Evolutionary conservation across 2,797 vertebrate species (phyloP).

Genomic region (Sebastiscus albofasciatus): DNA sequence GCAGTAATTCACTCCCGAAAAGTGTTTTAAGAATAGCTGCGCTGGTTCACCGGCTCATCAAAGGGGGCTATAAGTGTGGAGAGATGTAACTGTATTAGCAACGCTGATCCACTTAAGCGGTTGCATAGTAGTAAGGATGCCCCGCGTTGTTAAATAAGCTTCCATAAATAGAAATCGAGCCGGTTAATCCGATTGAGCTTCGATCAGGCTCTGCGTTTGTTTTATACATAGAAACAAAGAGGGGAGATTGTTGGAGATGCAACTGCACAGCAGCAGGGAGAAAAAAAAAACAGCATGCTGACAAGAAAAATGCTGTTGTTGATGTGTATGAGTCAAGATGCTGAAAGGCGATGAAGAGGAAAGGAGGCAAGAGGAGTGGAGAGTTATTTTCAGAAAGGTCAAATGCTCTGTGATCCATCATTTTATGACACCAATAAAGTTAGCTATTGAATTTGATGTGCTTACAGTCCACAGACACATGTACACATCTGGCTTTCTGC

Average conservation of each 20-base stretch:
- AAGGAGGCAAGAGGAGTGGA: neutral
- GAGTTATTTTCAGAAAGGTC: constrained; percentile 47
- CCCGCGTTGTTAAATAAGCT: constrained; percentile 58
- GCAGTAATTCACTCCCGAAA: neutral
- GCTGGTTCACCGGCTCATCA: constrained; percentile 24
- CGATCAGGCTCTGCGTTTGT: constrained; percentile 16
- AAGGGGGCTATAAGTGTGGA: constrained; percentile 4
- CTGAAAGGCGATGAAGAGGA: neutral
- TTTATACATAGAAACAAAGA: neutral
- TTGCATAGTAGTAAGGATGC: constrained; percentile 51
- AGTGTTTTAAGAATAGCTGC: constrained; percentile 30
- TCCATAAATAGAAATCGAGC: constrained; percentile 74
- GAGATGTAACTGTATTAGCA: constrained; percentile 55
- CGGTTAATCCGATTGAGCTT: constrained; percentile 56
- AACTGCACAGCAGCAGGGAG: neutral
- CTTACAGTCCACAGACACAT: neutral
- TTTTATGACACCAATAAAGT: constrained; percentile 15
- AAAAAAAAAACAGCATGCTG: neutral
- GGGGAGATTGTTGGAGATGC: neutral
- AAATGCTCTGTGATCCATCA: neutral
- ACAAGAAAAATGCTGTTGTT: neutral
- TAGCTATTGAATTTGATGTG: neutral
- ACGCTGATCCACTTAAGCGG: constrained; percentile 60
- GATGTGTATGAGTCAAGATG: constrained; percentile 16
- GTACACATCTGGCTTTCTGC: constrained; percentile 38